phyloP scores from a whole-genome alignment of 92 coral and sea anemone species.

The Scolanthus callimorphus region DNA sequence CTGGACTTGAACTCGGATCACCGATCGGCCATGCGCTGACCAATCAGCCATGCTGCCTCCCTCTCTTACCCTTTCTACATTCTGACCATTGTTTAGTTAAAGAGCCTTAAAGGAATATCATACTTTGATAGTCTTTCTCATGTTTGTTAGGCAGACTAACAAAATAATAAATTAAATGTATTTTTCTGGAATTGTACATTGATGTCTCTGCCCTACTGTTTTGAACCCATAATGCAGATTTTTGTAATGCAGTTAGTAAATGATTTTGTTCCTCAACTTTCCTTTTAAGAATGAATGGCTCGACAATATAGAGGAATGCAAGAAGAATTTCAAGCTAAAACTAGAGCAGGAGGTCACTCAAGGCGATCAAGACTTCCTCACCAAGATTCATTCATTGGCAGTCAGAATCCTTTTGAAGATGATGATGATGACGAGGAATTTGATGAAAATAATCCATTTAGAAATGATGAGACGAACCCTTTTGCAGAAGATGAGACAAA shows the following conservation, averaged over 20 bases:
- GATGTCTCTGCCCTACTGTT: too few species aligned
- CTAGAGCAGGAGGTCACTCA: conserved; percentile 77
- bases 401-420: conserved; percentile 64
- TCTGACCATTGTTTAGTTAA: too few species aligned
- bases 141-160: too few species aligned
- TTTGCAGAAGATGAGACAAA: conserved; percentile 45
- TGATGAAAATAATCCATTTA: conserved; percentile 70
- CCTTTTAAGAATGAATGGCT: conserved; percentile 80
- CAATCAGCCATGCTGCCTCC: too few species aligned
- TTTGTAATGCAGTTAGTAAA: background rate
- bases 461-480: conserved; percentile 42
- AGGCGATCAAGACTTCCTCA: conserved; percentile 23
- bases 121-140: too few species aligned
- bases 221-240: background rate
- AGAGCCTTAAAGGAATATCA: too few species aligned
- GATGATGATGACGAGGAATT: conserved; percentile 34
- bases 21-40: too few species aligned
- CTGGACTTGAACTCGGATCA: too few species aligned
- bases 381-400: too few species aligned
- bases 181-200: too few species aligned
- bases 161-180: too few species aligned
- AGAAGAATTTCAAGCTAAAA: conserved; percentile 81
- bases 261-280: background rate
- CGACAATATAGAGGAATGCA: conserved; percentile 81
- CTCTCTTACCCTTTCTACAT: too few species aligned